A percentile compares a stretch with the other conserved stretches of the same genome.
phyloP scores from a whole-genome alignment of 2,888 invertebrate species.

The Pollenia labialis region DNA sequence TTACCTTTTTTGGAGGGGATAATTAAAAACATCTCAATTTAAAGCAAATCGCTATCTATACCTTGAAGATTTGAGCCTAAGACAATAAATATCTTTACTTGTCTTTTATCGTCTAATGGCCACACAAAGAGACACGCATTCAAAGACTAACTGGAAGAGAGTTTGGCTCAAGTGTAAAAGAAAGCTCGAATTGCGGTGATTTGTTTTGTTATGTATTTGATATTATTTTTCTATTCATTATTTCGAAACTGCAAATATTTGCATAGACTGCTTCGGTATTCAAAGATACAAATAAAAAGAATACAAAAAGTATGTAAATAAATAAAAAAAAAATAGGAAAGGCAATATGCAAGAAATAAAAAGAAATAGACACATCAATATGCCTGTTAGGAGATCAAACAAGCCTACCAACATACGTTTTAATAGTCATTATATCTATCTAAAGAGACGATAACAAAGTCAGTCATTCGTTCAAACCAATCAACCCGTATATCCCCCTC shows the following conservation, averaged over 20 bases:
- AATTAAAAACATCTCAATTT: conserved; percentile 22
- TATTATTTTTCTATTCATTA: conserved; percentile 53
- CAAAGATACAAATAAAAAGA: conserved; percentile 56
- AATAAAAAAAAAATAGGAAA: conserved; percentile 1
- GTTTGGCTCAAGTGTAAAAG: neutral
- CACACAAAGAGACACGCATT: neutral
- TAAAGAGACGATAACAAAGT: conserved; percentile 26
- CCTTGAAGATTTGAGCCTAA: conserved; percentile 51
- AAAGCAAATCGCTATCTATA: conserved; percentile 18
- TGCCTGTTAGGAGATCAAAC: neutral
- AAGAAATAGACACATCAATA: conserved; percentile 9
- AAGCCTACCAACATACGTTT: conserved; percentile 1
- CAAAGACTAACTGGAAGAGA: neutral
- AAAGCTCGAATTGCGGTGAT: conserved; percentile 27
- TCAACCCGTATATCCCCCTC: conserved; percentile 46
- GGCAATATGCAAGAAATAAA: neutral
- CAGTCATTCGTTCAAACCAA: conserved; percentile 44
- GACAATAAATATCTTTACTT: conserved; percentile 60
- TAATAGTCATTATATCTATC: conserved; percentile 2
- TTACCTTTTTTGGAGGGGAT: no score
- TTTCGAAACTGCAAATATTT: conserved; percentile 62
- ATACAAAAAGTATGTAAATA: neutral
- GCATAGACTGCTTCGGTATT: conserved; percentile 49
- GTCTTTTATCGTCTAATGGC: conserved; percentile 45
- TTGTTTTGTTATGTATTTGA: conserved; percentile 1